Percentiles rank a stretch among this genome's conserved stretches.
phyloP scores from a whole-genome alignment of 2,797 vertebrate species.

The Oceanodroma leucorhoa region DNA sequence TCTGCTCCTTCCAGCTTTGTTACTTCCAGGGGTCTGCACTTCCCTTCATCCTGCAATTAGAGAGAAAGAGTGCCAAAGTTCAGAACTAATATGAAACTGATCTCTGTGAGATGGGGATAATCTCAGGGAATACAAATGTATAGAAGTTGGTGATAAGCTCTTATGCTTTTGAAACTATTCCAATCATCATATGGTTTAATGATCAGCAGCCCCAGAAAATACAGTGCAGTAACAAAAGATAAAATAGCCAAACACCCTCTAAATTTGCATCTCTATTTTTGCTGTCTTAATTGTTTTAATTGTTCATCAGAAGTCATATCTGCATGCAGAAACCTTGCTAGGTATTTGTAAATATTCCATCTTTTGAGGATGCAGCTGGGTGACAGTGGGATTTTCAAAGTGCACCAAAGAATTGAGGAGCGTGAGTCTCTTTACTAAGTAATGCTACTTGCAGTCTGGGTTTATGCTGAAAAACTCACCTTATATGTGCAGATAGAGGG shows the following conservation, averaged over 20 bases:
- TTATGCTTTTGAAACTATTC: not conserved
- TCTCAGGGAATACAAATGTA: not conserved
- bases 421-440: not conserved
- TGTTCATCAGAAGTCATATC: not conserved
- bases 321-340: not conserved
- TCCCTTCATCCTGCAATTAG: conserved; percentile 86
- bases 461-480: not conserved
- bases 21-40: conserved; percentile 76
- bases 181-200: not conserved
- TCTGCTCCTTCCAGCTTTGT: conserved; percentile 88
- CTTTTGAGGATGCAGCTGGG: not conserved
- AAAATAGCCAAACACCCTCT: not conserved
- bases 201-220: not conserved
- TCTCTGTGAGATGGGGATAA: not conserved
- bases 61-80: not conserved
- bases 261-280: not conserved
- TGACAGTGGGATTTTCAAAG: not conserved
- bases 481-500: not conserved
- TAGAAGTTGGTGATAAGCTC: not conserved
- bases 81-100: not conserved
- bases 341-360: not conserved
- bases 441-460: not conserved
- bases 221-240: not conserved
- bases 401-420: not conserved
- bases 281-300: not conserved